Base-by-base conservation (phyloP, 1,140 invertebrate species). In the Dreissena polymorpha region DNA sequence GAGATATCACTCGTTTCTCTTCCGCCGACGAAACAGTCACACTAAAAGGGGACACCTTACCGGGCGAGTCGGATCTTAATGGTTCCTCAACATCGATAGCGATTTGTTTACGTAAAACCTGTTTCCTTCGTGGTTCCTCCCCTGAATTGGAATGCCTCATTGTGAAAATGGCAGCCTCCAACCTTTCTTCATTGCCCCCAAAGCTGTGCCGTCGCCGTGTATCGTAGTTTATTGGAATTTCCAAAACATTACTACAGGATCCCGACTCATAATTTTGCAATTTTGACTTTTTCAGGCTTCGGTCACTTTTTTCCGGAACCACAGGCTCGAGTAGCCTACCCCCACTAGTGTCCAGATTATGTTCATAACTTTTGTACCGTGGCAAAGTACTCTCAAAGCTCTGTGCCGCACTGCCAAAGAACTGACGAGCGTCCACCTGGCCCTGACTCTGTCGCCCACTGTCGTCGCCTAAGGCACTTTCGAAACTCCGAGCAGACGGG, bases 51-150 rank as follows among this genome's bases (percentile, higher is more conserved):
- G 79, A 74, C 25, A 67, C 23, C 57, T 82, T 83, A 6, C 81
- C 74, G 10, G 57, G 55, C 49, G 69, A 64, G 16, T 83, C 81
- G 18, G 23, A 57, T 29, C 60, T 55, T 12, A 14, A 14, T 10
- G 81, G 81, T 18, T 83, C 81, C 39, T 83, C 81, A n/a, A 83
- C 74, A 71, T 83, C 81, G 27, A 83, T 76, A 18, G 81, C 81
- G 23, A 83, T 83, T 60, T 83, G 81, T 70, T 83, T 83, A 27
- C 67, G 65, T 51, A 83, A 64, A 51, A 77, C 74, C 21, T 60
- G 57, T 60, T 60, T 60, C 55, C 73, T 64, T 23, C 73, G 50
- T 18, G 74, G 81, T 53, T 83, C 81, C n/a, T 83, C 81, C 18
- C 81, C 81, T 12, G 81, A 76, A 39, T 65, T 70, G 29, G 74